These are phyloP conservation scores for Hesperia comma DNA, from an alignment of 2,888 invertebrate species.

Conservation along the genomic window DNA sequence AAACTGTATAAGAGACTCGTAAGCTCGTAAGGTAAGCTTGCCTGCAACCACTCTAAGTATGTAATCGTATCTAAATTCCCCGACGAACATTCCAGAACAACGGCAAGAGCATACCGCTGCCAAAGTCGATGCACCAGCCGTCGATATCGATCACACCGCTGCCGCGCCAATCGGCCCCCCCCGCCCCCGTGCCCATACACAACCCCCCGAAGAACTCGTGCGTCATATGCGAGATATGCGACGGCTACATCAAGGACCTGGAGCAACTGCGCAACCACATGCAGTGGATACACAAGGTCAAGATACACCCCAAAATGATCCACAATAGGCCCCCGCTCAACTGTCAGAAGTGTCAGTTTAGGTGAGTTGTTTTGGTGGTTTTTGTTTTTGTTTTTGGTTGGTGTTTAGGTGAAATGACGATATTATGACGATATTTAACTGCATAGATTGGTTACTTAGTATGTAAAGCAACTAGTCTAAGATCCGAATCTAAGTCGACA, in stretches of 20 bases:
- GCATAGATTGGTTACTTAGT: too few species aligned
- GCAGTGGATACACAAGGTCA: constrained; percentile 99
- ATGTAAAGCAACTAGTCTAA: background rate
- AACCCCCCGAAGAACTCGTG: constrained; percentile 89
- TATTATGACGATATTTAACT: too few species aligned
- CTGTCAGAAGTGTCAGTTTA: constrained; percentile 97
- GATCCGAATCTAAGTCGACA: too few species aligned
- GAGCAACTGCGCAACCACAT: constrained; percentile 97
- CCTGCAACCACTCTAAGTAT: too few species aligned
- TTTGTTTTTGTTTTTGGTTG: too few species aligned
- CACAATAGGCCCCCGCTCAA: constrained; percentile 96
- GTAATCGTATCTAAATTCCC: too few species aligned
- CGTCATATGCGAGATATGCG: constrained; percentile 98
- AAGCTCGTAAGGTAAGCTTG: too few species aligned
- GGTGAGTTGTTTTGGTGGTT: too few species aligned
- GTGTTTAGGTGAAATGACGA: too few species aligned
- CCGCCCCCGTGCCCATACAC: constrained; percentile 61
- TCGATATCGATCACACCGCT: constrained; percentile 93
- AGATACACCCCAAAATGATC: constrained; percentile 98
- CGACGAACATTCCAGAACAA: constrained; percentile 57
- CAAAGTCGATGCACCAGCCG: constrained; percentile 85
- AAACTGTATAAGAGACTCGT: too few species aligned
- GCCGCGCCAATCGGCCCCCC: constrained; percentile 82
- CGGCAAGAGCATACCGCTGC: constrained; percentile 45
- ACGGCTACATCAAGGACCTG: constrained; percentile 97